Evolutionary conservation across 2,888 invertebrate species (phyloP).

Genomic region (Heteromurus nitidus): DNA sequence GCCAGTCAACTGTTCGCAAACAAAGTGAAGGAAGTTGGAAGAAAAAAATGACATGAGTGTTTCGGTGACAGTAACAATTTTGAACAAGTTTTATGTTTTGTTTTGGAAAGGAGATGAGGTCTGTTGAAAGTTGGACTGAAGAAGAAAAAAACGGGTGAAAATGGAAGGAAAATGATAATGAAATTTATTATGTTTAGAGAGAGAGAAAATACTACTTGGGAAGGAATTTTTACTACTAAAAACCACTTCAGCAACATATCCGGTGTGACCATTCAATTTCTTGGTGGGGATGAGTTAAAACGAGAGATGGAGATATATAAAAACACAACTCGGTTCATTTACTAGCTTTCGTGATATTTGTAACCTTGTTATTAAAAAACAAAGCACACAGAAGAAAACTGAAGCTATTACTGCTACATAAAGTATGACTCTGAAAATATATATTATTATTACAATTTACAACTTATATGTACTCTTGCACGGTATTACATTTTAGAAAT

Average conservation of each 20-base stretch:
- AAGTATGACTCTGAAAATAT: no score
- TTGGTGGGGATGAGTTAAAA: conserved; percentile 15
- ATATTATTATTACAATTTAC: conserved; percentile 11
- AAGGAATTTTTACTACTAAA: no score
- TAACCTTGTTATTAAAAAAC: conserved; percentile 59
- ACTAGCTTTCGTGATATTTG: conserved; percentile 67
- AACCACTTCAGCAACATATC: conserved; percentile 61
- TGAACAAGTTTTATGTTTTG: no score
- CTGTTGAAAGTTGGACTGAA: conserved; percentile 57
- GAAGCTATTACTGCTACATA: conserved; percentile 51
- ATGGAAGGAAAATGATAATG: no score
- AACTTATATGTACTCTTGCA: conserved; percentile 53
- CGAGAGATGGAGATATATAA: conserved; percentile 22
- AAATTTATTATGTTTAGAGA: conserved; percentile 15
- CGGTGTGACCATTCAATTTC: conserved; percentile 50
- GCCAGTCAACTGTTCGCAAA: conserved; percentile 70
- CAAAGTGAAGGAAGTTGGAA: not conserved
- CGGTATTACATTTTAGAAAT: conserved; percentile 54
- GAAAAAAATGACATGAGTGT: conserved; percentile 27
- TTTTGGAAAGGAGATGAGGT: no score
- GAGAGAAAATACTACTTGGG: conserved; percentile 8
- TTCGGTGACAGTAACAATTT: conserved; percentile 54
- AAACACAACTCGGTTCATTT: conserved; percentile 52
- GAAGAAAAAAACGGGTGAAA: conserved; percentile 47
- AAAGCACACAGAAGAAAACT: conserved; percentile 38